Percentiles rank a stretch among this genome's conserved stretches.
Conservation (phyloP, 2,888 invertebrate genomes). For the Alloplasta piceator region DNA sequence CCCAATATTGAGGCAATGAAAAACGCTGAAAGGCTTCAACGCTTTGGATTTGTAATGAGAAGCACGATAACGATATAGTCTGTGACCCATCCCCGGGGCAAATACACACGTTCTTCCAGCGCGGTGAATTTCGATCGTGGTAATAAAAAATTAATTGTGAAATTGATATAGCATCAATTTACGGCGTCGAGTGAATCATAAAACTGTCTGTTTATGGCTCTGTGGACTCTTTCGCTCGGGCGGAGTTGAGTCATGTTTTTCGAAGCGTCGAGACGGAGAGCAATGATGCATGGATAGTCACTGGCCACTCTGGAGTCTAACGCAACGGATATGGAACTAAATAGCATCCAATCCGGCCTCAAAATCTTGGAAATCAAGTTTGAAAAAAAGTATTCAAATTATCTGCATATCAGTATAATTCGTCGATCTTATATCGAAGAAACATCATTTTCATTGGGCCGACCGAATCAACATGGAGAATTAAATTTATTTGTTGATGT, state of each 20-base stretch:
- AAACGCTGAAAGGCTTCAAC: not conserved
- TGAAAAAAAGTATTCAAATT: not conserved
- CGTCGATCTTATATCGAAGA: not conserved
- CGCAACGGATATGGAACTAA: too few species aligned
- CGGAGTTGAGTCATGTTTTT: not conserved
- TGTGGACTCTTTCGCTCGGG: conserved; percentile 4
- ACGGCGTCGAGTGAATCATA: conserved; percentile 22
- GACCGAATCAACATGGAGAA: not conserved
- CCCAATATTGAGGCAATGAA: not conserved
- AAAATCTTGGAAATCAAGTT: not conserved
- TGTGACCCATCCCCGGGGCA: not conserved
- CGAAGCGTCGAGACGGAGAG: not conserved
- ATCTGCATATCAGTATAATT: not conserved
- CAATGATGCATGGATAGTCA: not conserved
- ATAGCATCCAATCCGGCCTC: too few species aligned
- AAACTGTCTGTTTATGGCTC: conserved; percentile 14
- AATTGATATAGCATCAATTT: conserved; percentile 25
- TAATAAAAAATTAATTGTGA: conserved; percentile 49
- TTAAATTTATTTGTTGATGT: not conserved
- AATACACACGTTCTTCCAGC: conserved; percentile 14
- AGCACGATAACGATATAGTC: not conserved
- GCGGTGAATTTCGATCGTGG: conserved; percentile 10
- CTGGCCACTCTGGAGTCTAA: not conserved
- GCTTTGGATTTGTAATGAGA: not conserved
- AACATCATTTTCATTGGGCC: not conserved